phyloP scores from a whole-genome alignment of 37 sponge, comb jelly and placozoan genomes.

The Cladorhizidae sp. region DNA sequence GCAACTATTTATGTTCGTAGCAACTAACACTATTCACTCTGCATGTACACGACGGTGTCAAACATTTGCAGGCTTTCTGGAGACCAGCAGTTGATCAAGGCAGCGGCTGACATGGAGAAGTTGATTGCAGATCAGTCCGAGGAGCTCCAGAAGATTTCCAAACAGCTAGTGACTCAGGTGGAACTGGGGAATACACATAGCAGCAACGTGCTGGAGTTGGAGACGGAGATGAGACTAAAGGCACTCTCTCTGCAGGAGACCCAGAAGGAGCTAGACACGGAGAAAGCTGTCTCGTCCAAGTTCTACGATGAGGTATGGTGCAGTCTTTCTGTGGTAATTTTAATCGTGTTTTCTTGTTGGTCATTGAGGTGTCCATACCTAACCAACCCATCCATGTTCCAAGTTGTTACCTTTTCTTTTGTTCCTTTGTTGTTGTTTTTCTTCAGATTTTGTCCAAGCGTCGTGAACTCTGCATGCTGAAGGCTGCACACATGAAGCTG shows the following conservation, averaged over 20 bases:
- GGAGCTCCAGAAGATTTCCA: slow-evolving; percentile 29
- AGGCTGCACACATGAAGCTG: slow-evolving; percentile 77
- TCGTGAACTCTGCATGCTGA: slow-evolving; percentile 56
- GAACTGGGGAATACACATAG: slow-evolving; percentile 49
- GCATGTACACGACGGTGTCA: background rate
- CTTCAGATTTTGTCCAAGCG: slow-evolving; percentile 33
- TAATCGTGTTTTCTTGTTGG: background rate
- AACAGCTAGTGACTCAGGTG: slow-evolving; percentile 39
- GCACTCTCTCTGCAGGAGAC: slow-evolving; percentile 24
- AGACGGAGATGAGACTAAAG: slow-evolving; percentile 32
- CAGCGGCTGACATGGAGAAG: slow-evolving; percentile 24
- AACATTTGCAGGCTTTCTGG: background rate
- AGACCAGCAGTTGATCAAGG: slow-evolving; percentile 32
- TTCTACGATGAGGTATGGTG: slow-evolving; percentile 60
- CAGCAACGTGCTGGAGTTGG: slow-evolving; percentile 33
- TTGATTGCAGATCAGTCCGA: slow-evolving; percentile 27
- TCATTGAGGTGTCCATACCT: too few relatives aligned
- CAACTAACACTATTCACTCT: background rate
- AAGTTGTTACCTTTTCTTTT: background rate
- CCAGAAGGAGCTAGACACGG: slow-evolving; percentile 29
- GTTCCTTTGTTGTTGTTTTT: background rate
- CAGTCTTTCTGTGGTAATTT: too few relatives aligned
- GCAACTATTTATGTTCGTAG: too few relatives aligned
- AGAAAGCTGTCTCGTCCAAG: slow-evolving; percentile 39
- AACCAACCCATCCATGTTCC: too few relatives aligned